Percentiles rank a stretch among this genome's conserved stretches.
Conservation (phyloP, 92 coral and sea anemone genomes). For the Muricea muricata region DNA sequence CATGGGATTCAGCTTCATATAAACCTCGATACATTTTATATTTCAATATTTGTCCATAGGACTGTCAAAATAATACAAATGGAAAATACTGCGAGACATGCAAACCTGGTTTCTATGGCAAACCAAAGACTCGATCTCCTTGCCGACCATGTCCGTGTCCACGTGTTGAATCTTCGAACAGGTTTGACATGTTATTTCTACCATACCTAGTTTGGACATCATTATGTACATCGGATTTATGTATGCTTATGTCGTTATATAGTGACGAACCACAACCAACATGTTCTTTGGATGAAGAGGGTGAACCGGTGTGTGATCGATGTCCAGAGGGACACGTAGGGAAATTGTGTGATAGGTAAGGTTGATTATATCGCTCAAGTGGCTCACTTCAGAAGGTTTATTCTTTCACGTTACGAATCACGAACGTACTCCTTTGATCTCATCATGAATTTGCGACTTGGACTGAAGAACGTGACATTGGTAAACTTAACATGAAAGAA, state of each 20-base stretch:
- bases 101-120: slow-evolving; percentile 85
- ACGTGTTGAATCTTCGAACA: slow-evolving; percentile 70
- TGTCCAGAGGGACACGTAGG: slow-evolving; percentile 83
- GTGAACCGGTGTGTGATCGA: slow-evolving; percentile 85
- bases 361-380: not conserved
- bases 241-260: not conserved
- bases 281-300: slow-evolving; percentile 82
- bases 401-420: not conserved
- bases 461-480: too few species aligned
- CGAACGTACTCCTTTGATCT: too few species aligned
- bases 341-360: slow-evolving; percentile 83
- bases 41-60: slow-evolving; percentile 41
- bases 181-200: slow-evolving; percentile 44
- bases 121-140: slow-evolving; percentile 81
- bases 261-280: slow-evolving; percentile 71
- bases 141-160: slow-evolving; percentile 96
- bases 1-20: too few species aligned
- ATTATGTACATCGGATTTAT: not conserved
- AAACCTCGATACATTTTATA: not conserved
- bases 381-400: not conserved
- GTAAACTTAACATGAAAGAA: too few species aligned
- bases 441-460: too few species aligned
- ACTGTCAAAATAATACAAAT: slow-evolving; percentile 81
- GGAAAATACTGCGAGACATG: slow-evolving; percentile 84
- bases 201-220: not conserved